Evolutionary conservation across 2,888 invertebrate species (phyloP), one percentile per base, ranked within the genome.

Genomic region (Chouioia cunea): DNA sequence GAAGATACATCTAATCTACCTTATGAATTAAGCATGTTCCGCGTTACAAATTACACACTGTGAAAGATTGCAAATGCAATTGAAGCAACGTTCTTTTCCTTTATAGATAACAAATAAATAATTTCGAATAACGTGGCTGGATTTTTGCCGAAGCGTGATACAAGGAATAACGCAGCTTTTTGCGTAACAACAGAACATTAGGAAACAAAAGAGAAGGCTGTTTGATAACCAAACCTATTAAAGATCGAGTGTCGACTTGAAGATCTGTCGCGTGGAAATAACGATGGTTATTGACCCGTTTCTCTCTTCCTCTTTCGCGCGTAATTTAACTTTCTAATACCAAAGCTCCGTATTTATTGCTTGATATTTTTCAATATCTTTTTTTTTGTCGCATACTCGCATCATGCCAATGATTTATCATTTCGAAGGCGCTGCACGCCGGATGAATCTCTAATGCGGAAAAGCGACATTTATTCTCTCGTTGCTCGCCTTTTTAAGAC

Each of bases 311-410:
- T 20, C 4, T 14, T 2, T 14, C n/a, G 56, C 53, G 46, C 52
- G 47, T 64, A 64, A 70, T 70, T 59, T 70, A 70, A 64, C 65
- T 59, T 64, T 70, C 59, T 65, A 65, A 70, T 70, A 54, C 53
- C 44, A 44, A 57, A 63, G 60, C 52, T n/a, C 47, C 18, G 23
- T 59, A 70, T 64, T 59, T 58, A 69, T 53, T 47, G 48, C 22
- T 59, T 27, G 70, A 65, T 59, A 65, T 70, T 65, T 70, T 70
- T 70, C 54, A 65, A 53, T 20, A 15, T 50, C 43, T 46, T 44
- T 20, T 48, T 12, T 48, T 56, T 48, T 57, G 36, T 18, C 22
- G n/a, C 18, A n/a, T n/a, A n/a, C n/a, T n/a, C n/a, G n/a, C n/a
- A n/a, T n/a, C n/a, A n/a, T n/a, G n/a, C n/a, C n/a, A 20, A 46